Evolutionary conservation across 2,888 invertebrate species (phyloP).

Genomic region (Orthonychiurus folsomi): DNA sequence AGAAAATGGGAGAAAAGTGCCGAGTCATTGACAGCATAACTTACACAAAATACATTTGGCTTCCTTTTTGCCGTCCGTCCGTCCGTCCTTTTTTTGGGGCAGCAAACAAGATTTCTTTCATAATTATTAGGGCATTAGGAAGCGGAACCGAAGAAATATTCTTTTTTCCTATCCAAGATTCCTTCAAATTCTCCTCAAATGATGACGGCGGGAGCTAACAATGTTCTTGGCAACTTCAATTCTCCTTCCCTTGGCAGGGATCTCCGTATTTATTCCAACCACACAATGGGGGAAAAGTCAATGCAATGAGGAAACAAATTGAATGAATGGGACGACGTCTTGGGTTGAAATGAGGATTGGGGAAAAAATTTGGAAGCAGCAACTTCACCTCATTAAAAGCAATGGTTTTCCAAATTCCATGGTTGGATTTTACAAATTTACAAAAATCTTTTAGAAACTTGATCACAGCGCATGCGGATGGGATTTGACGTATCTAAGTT

Average conservation of each 20-base stretch:
- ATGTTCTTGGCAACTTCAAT: too few species aligned
- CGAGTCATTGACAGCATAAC: constrained; percentile 1
- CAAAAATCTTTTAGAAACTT: neutral
- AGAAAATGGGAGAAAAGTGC: neutral
- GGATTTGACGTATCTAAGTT: too few species aligned
- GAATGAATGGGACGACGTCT: too few species aligned
- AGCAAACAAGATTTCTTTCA: constrained; percentile 1
- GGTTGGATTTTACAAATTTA: neutral
- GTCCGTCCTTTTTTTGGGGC: neutral
- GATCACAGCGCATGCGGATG: too few species aligned
- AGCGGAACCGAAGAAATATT: neutral
- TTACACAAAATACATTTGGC: neutral
- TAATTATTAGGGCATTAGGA: neutral
- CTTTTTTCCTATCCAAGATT: neutral
- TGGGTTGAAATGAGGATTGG: too few species aligned
- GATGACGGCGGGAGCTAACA: too few species aligned
- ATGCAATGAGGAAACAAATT: neutral
- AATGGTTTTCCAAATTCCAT: neutral
- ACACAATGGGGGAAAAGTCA: neutral
- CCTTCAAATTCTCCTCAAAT: neutral
- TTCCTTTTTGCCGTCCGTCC: too few species aligned
- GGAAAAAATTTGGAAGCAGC: too few species aligned
- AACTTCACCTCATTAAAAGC: neutral
- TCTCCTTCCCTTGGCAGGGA: too few species aligned
- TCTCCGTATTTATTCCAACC: neutral